Percentiles rank a stretch among this genome's conserved stretches.
These are phyloP conservation scores for Myiopsitta monachus DNA, from an alignment of 2,113 vertebrate species.

Conservation along the genomic window DNA sequence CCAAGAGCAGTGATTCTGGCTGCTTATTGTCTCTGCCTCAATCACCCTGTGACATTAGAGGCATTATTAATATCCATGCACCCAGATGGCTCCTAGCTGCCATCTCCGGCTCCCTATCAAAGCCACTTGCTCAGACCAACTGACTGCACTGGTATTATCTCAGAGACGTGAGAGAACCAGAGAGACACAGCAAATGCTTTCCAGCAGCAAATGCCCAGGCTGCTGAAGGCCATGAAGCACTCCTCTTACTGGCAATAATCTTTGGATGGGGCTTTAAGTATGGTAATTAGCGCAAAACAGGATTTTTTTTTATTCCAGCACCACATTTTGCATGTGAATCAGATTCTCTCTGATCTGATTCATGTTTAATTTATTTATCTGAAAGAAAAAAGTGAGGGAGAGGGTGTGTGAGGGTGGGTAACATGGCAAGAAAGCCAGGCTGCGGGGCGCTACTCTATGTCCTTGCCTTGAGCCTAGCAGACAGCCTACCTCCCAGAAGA, in stretches of 20 bases:
- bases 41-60: background rate
- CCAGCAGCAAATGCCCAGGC: background rate
- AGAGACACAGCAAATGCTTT: background rate
- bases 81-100: constrained; percentile 6
- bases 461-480: background rate
- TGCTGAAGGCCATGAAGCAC: background rate
- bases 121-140: background rate
- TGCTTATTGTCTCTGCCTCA: background rate
- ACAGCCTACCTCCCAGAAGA: background rate
- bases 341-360: background rate
- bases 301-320: background rate
- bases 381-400: background rate
- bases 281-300: accelerated
- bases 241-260: background rate
- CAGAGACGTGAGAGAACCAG: background rate
- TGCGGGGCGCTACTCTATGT: accelerated
- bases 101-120: accelerated
- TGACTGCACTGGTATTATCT: background rate
- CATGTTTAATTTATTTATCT: background rate
- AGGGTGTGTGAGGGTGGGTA: background rate
- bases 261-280: background rate
- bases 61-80: background rate
- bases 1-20: background rate
- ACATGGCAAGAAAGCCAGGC: accelerated
- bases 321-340: background rate